phyloP scores from a whole-genome alignment of 2,113 vertebrate species.

The Callithrix jacchus region DNA sequence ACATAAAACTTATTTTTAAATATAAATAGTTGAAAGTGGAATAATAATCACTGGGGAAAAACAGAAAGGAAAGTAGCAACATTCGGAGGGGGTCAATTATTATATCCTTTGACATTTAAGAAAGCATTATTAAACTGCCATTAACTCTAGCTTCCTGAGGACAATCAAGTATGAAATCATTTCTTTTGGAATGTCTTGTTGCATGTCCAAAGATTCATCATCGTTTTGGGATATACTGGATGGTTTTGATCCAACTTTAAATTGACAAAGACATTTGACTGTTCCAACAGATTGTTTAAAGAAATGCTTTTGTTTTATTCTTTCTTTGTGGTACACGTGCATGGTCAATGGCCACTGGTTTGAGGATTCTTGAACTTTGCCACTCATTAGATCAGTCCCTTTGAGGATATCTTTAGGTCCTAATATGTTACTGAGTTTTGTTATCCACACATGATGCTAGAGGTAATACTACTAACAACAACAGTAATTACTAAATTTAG shows the following conservation, averaged over 20 bases:
- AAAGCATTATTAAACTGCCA: background rate
- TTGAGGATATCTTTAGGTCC: background rate
- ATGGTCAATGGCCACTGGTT: background rate
- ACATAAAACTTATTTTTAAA: conserved; percentile 16
- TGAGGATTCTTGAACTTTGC: background rate
- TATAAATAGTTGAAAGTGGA: background rate
- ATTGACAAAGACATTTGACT: background rate
- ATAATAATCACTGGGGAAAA: fast-evolving
- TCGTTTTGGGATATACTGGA: background rate
- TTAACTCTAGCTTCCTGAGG: background rate
- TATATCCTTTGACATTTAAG: background rate
- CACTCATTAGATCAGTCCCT: too few relatives aligned
- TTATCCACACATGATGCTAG: background rate
- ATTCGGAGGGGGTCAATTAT: background rate
- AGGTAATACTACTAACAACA: background rate
- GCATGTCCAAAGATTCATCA: background rate
- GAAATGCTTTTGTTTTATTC: background rate
- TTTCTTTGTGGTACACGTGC: background rate
- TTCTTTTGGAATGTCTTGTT: background rate
- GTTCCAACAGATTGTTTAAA: too few relatives aligned
- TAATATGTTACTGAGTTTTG: background rate
- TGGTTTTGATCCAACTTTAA: background rate
- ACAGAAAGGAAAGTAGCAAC: background rate
- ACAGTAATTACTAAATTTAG: background rate
- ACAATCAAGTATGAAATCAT: background rate